These are phyloP conservation scores for Haliclona indistincta DNA, from an alignment of 37 sponge, comb jelly and placozoan species.

Conservation along the genomic window DNA sequence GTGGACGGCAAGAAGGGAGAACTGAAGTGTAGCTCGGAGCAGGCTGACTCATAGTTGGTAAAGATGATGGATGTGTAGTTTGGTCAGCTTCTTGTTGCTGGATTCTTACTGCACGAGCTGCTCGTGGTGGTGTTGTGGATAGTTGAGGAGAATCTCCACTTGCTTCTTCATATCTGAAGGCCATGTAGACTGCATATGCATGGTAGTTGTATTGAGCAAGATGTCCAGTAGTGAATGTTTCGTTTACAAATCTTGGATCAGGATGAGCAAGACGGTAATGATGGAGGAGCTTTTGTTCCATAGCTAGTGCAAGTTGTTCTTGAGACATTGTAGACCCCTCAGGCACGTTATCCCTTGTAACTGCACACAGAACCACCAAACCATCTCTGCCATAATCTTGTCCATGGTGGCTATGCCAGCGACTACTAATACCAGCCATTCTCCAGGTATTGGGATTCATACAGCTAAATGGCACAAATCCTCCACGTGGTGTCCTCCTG, in stretches of 20 bases:
- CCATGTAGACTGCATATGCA: no score
- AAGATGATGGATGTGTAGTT: no score
- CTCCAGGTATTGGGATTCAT: conserved; percentile 3
- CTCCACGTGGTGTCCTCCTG: background rate
- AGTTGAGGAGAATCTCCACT: no score
- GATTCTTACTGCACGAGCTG: no score
- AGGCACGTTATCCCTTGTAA: background rate
- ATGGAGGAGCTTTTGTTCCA: no score
- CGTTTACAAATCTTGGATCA: background rate
- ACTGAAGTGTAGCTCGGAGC: no score
- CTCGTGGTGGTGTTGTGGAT: no score
- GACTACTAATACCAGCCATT: background rate
- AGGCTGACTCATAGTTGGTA: no score
- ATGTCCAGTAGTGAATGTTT: background rate
- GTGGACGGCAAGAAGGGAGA: no score
- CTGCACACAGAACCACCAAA: background rate
- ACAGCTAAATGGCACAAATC: background rate
- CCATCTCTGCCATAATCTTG: background rate
- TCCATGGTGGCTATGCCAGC: background rate
- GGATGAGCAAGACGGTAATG: background rate
- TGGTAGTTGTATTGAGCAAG: background rate
- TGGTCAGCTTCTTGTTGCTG: no score
- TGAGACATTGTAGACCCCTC: background rate
- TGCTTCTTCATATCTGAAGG: no score
- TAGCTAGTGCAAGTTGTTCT: background rate